Conservation (phyloP, 2,888 invertebrate species). For the Drosophila infuscata region DNA sequence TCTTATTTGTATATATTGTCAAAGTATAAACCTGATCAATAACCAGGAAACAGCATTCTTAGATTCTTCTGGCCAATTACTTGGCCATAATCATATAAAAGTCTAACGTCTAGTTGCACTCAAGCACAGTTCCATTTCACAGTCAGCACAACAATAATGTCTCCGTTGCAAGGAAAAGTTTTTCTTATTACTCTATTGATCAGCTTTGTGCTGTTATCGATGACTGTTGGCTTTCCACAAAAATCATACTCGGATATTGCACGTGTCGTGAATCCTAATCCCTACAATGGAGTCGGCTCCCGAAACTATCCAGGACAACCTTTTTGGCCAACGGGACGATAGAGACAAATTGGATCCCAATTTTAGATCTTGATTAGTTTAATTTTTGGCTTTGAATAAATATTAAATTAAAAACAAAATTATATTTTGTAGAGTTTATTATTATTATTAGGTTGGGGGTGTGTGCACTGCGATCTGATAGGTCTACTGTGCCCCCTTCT, state of each 20-base stretch:
- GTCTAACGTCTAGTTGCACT: neutral
- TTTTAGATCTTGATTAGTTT: neutral
- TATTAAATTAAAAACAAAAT: neutral
- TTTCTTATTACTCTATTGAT: slow-evolving; percentile 3
- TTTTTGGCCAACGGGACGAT: slow-evolving; percentile 11
- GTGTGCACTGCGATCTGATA: too few species aligned
- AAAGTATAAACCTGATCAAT: slow-evolving; percentile 12
- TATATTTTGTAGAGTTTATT: too few species aligned
- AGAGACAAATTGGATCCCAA: neutral
- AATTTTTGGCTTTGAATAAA: neutral
- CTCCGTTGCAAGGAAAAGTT: slow-evolving; percentile 11
- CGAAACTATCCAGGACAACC: slow-evolving; percentile 21
- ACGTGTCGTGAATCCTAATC: slow-evolving; percentile 14
- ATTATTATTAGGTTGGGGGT: too few species aligned
- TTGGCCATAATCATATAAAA: slow-evolving; percentile 19
- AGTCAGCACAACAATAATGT: slow-evolving; percentile 12
- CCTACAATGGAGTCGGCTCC: slow-evolving; percentile 1
- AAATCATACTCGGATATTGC: slow-evolving; percentile 13
- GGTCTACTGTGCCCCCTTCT: too few species aligned
- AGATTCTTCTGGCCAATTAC: neutral
- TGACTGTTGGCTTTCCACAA: slow-evolving; percentile 1
- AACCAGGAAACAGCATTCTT: slow-evolving; percentile 13
- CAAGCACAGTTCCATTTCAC: slow-evolving; percentile 10
- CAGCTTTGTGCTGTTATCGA: slow-evolving; percentile 2
- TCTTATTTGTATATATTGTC: neutral